A percentile compares a stretch with the other conserved stretches of the same genome.
Conservation (phyloP, 1,140 invertebrate genomes). For the Globodera rostochiensis region DNA sequence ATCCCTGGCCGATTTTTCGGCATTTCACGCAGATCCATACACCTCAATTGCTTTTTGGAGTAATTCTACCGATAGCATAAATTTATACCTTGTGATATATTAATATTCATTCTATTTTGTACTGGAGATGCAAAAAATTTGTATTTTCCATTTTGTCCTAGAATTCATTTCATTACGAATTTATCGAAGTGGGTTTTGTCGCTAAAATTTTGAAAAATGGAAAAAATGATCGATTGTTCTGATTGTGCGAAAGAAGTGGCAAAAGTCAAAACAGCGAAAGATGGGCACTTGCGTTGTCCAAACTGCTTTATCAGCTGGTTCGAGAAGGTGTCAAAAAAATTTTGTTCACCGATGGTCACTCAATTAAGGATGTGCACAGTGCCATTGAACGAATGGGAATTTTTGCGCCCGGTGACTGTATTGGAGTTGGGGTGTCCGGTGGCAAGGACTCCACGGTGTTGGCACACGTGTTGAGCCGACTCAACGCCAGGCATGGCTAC, state of each 20-base stretch:
- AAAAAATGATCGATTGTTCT: slow-evolving; percentile 34
- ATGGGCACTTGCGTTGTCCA: slow-evolving; percentile 72
- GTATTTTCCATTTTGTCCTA: too few species aligned
- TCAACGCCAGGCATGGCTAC: slow-evolving; percentile 90
- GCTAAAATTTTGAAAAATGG: neutral
- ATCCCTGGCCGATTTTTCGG: slow-evolving; percentile 30
- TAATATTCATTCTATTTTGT: neutral
- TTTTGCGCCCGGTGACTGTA: slow-evolving; percentile 82
- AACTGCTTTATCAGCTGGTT: slow-evolving; percentile 72
- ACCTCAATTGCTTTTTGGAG: neutral
- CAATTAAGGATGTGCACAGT: slow-evolving; percentile 88
- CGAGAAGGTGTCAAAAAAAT: slow-evolving; percentile 76
- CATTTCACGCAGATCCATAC: slow-evolving; percentile 17
- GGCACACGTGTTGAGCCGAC: slow-evolving; percentile 79
- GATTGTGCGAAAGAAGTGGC: slow-evolving; percentile 34
- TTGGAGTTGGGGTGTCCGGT: slow-evolving; percentile 93
- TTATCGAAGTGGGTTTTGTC: too few species aligned
- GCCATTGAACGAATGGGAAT: slow-evolving; percentile 84
- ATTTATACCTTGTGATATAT: too few species aligned
- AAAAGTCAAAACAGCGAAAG: slow-evolving; percentile 53
- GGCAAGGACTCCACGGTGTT: slow-evolving; percentile 99
- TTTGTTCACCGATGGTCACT: slow-evolving; percentile 76
- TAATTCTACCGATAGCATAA: neutral
- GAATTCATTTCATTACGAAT: too few species aligned
- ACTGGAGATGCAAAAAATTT: too few species aligned